Evolutionary conservation across 2,113 vertebrate species (phyloP).

Genomic region (Antechinus stuartii): DNA sequence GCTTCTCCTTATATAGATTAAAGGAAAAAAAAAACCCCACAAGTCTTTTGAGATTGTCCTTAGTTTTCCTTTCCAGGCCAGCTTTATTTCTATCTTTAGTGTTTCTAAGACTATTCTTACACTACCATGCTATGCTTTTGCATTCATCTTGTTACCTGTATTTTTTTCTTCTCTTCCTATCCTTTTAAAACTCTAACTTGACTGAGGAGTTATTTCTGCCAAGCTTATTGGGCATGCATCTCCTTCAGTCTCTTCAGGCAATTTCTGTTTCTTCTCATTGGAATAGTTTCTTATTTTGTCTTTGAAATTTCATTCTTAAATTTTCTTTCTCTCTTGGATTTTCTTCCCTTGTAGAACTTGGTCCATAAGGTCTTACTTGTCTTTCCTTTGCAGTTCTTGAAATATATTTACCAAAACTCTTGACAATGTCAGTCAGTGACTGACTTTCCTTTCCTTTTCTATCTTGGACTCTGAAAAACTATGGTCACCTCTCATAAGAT

Average conservation of each 20-base stretch:
- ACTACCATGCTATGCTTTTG: not conserved
- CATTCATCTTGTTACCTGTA: not conserved
- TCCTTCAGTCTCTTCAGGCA: not conserved
- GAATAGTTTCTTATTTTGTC: not conserved
- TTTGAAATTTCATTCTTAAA: not conserved
- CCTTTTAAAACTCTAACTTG: not conserved
- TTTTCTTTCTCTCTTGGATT: not conserved
- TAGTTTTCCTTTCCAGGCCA: not conserved
- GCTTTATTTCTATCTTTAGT: not conserved
- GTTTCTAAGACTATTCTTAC: not conserved
- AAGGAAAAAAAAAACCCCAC: not conserved
- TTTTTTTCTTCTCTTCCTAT: not conserved
- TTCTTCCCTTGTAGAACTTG: not conserved
- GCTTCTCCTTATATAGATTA: not conserved
- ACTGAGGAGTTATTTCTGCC: not conserved
- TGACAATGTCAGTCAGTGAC: not conserved
- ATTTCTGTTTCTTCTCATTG: not conserved
- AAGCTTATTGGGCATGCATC: not conserved
- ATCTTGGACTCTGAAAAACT: not conserved
- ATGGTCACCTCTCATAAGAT: not conserved
- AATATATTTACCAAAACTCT: not conserved
- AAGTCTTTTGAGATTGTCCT: not conserved
- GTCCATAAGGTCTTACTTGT: not conserved
- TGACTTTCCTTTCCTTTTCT: not conserved
- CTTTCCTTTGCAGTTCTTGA: not conserved